Base-by-base conservation (phyloP, 2,888 invertebrate genomes). In the Microctonus aethiopoides region DNA sequence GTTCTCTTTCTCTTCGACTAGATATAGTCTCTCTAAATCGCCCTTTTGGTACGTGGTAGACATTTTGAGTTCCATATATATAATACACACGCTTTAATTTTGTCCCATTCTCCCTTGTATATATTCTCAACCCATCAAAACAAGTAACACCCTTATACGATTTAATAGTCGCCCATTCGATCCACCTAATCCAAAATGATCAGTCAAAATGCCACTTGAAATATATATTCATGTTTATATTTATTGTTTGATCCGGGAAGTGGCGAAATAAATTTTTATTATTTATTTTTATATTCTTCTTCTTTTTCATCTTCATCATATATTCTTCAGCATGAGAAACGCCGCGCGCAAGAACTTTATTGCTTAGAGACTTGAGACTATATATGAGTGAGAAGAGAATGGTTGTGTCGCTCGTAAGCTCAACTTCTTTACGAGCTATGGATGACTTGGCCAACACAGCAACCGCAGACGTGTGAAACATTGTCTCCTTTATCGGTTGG, bases 401-500 rank as follows among this genome's bases (percentile, higher is more conserved):
- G 62, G 54, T 39, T 73, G 46, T 46, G 81, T 82, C 78, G 82
- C 84, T 86, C 86, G 79, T 86, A 86, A 86, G 85, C 84, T 86
- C 81, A 74, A 78, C 70, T 79, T 86, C 84, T 86, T 86, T 86
- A 86, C 81, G 86, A 85, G 84, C 75, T 79, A 78, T 74, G 76
- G 81, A 84, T 81, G 84, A 81, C 81, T 82, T 81, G 81, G 80
- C 57, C 62, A 67, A 74, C 68, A 7, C n/a, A 16, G 74, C 75
- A 70, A 84, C 85, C 85, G 84, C 85, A 85, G 84, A 83, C 83
- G n/a, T n/a, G 78, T 70, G 69, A 75, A 76, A 64, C 68, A 69
- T 69, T 69, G 66, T 64, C 36, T 69, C 71, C 56, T 68, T 71
- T 34, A 10, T 46, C 29, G 54, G 61, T 32, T 16, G n/a, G n/a